Evolutionary conservation across 2,888 invertebrate species (phyloP).

Genomic region (Nomada lathburiana): DNA sequence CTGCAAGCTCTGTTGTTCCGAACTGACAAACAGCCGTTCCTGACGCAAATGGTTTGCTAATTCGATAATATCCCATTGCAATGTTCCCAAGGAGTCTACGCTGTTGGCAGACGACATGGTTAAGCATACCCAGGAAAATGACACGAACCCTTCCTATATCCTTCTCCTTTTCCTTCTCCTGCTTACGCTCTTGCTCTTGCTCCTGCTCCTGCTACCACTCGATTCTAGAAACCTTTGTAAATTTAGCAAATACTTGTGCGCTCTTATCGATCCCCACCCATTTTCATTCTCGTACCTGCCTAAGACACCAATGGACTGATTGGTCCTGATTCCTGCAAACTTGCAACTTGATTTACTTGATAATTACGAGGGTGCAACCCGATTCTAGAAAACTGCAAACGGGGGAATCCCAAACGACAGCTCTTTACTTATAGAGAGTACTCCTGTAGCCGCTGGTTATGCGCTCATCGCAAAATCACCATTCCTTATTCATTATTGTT

Average conservation of each 20-base stretch:
- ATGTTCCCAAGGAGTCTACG: constrained; percentile 79
- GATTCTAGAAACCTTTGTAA: too few relatives aligned
- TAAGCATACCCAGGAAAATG: constrained; percentile 50
- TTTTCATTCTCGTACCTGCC: too few relatives aligned
- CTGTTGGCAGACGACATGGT: constrained; percentile 83
- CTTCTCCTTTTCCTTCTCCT: background rate
- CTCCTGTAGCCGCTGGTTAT: constrained; percentile 10
- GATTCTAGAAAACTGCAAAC: background rate
- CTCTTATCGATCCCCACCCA: too few relatives aligned
- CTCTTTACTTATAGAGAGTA: background rate
- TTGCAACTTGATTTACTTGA: background rate
- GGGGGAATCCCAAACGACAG: background rate
- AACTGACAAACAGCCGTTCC: constrained; percentile 94
- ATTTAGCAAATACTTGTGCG: too few relatives aligned
- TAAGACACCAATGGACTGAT: too few relatives aligned
- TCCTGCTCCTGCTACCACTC: too few relatives aligned
- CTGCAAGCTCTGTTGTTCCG: constrained; percentile 93
- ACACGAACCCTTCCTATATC: background rate
- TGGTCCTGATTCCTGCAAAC: too few relatives aligned
- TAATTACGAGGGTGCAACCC: background rate
- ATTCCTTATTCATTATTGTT: constrained; percentile 65
- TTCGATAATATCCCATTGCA: constrained; percentile 86
- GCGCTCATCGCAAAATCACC: constrained; percentile 23
- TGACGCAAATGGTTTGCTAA: constrained; percentile 90
- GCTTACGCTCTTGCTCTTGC: background rate